Evolutionary conservation across 2,113 vertebrate genomes (phyloP), one percentile per base, ranked within the genome.

Genomic region (Xyliphius kryptos): DNA sequence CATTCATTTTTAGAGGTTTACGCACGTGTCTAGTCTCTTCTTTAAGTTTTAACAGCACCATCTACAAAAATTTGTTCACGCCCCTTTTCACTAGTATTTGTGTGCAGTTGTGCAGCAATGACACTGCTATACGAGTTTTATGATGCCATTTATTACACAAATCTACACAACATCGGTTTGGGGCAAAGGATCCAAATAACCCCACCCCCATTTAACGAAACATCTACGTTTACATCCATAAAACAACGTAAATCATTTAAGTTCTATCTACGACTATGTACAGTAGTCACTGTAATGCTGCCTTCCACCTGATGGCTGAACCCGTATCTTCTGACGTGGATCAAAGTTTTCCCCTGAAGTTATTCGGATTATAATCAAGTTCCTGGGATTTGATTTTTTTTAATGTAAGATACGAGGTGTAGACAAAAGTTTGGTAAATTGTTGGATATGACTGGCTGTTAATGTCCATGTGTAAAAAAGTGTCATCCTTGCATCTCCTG

Each of bases 221-320:
- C 43, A 66, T 66, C 55, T 66, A 55, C 56, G 50, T 58, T 66
- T 51, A 66, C 55, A 66, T 66, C 36, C 49, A 58, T 66, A 58
- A 66, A 58, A 21, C 49, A 47, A 48, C 55, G 51, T 66, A 66
- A n/a, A 66, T 58, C 57, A 36, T 51, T 66, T 40, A 2, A 32
- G 26, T 32, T 32, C 26, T 32, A 32, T 32, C 26, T 32, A n/a
- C 32, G 43, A 51, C 38, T 57, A 66, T 50, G 22, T 58, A 59
- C 46, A 66, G 43, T 50, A 15, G 47, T 66, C 63, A 66, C 43
- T 21, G 20, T 51, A 47, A 47, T 50, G 12, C 32, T 13, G 38
- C 20, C 50, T 50, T 15, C 40, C n/a, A 66, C 8, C 20, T 41
- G 17, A 16, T 9, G 38, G 38, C 46, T 40, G 17, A 32, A 66